phyloP scores from a whole-genome alignment of 2,113 vertebrate species.

The Macaca fascicularis region DNA sequence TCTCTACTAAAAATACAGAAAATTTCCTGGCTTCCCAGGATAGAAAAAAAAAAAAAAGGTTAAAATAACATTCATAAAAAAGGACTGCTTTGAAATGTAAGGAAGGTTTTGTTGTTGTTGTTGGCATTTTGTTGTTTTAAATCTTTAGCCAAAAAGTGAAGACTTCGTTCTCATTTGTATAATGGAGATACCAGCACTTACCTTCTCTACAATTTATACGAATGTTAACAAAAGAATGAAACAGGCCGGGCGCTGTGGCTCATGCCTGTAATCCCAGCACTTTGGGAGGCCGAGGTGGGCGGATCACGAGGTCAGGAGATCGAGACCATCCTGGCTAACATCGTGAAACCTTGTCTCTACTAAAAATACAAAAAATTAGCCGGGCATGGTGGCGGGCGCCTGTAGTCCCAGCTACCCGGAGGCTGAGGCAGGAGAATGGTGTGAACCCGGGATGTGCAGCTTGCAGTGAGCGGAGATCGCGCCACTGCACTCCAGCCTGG shows the following conservation, averaged over 20 bases:
- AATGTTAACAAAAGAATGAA: slow-evolving; percentile 47
- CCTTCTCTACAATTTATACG: background rate
- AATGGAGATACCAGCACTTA: background rate
- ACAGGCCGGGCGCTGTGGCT: background rate
- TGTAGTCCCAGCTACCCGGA: too few relatives aligned
- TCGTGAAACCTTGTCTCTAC: too few relatives aligned
- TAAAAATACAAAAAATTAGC: too few relatives aligned
- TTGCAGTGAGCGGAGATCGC: too few relatives aligned
- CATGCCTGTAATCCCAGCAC: too few relatives aligned
- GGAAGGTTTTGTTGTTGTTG: background rate
- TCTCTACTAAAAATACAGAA: background rate
- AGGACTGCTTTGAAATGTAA: background rate
- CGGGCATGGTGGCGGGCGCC: too few relatives aligned
- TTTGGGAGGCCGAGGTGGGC: too few relatives aligned
- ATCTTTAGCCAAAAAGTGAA: slow-evolving; percentile 1
- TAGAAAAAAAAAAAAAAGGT: background rate
- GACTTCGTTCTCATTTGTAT: background rate
- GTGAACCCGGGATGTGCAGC: too few relatives aligned
- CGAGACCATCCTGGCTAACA: too few relatives aligned
- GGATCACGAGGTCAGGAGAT: too few relatives aligned
- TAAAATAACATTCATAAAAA: background rate
- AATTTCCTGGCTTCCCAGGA: background rate
- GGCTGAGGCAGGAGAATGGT: too few relatives aligned
- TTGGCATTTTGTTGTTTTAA: slow-evolving; percentile 13
- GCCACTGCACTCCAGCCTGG: too few relatives aligned